Evolutionary conservation across 2,888 invertebrate species (phyloP).

Genomic region (Morpho deidamia): DNA sequence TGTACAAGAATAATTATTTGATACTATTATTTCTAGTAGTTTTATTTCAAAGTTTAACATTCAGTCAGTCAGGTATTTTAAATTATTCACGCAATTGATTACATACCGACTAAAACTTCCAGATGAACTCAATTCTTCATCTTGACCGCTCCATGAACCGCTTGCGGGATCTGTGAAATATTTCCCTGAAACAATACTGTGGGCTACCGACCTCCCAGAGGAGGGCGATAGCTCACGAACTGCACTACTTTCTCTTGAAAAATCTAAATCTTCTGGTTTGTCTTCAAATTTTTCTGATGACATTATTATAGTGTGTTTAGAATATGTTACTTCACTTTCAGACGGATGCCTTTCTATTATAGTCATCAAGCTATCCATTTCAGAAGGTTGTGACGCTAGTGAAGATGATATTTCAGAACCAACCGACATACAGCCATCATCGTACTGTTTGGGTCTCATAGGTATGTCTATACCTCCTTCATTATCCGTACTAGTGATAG

Average conservation of each 20-base stretch:
- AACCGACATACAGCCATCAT: slow-evolving; percentile 61
- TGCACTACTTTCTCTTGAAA: slow-evolving; percentile 60
- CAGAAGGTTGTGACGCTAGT: slow-evolving; percentile 71
- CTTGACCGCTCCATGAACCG: slow-evolving; percentile 75
- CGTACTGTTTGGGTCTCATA: slow-evolving; percentile 46
- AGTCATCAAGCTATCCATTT: slow-evolving; percentile 71
- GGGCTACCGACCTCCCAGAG: slow-evolving; percentile 71
- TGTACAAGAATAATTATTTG: not conserved
- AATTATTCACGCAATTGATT: not conserved
- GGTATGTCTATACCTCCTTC: slow-evolving; percentile 72
- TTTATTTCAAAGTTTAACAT: not conserved
- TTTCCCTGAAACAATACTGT: slow-evolving; percentile 71
- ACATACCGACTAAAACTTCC: slow-evolving; percentile 72
- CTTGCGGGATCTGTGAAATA: slow-evolving; percentile 77
- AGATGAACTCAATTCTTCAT: slow-evolving; percentile 73
- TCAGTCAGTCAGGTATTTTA: not conserved
- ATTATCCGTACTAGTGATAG: slow-evolving; percentile 55
- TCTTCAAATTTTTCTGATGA: slow-evolving; percentile 38
- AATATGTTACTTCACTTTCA: slow-evolving; percentile 67
- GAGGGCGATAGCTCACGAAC: slow-evolving; percentile 73
- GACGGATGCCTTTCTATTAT: slow-evolving; percentile 59
- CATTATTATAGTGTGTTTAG: slow-evolving; percentile 53
- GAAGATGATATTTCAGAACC: slow-evolving; percentile 75
- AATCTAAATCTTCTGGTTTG: slow-evolving; percentile 64
- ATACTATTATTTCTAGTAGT: too few relatives aligned